Base-by-base conservation (phyloP, 2,888 invertebrate species). In the Noctua janthe region DNA sequence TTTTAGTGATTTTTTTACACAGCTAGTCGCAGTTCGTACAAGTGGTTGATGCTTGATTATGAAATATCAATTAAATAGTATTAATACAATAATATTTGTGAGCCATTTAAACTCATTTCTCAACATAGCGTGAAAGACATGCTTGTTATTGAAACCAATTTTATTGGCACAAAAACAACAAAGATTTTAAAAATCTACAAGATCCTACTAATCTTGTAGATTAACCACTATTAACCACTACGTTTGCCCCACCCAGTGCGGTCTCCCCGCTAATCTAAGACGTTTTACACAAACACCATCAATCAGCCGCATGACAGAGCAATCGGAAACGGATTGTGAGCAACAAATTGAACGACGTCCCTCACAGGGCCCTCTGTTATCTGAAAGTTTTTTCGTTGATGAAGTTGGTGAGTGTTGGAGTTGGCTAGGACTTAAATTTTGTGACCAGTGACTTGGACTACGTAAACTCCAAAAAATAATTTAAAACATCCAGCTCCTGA, bases 211-310 rank as follows among this genome's bases (percentile, higher is more conserved):
- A n/a, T n/a, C n/a, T n/a, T n/a, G n/a, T n/a, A n/a, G n/a, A n/a
- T n/a, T n/a, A n/a, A n/a, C n/a, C n/a, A n/a, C n/a, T n/a, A n/a
- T n/a, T n/a, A n/a, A n/a, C 51, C 59, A 39, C 17, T 3, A 59
- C 85, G 74, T 73, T 78, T 82, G 20, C 64, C 3, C 2, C 0
- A 0, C 74, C 51, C 74, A 91, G 91, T 93, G 89, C 87, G 89
- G 73, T 11, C 0, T 11, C 47, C 47, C 59, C 76, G 80, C 84
- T 89, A 83, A 87, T 87, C 81, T 72, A 82, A 91, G 91, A 87
- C 90, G 88, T 90, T 90, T 86, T 90, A 88, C 89, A 91, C 91
- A 92, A 93, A 94, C 92, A 92, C 88, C 91, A 94, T 94, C 94
- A 88, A 93, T 94, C 94, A 94, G 67, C 56, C 78, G 69, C 84